A percentile compares a stretch with the other conserved stretches of the same genome.
Conservation (phyloP, 2,113 vertebrate species). For the Cololabis saira region DNA sequence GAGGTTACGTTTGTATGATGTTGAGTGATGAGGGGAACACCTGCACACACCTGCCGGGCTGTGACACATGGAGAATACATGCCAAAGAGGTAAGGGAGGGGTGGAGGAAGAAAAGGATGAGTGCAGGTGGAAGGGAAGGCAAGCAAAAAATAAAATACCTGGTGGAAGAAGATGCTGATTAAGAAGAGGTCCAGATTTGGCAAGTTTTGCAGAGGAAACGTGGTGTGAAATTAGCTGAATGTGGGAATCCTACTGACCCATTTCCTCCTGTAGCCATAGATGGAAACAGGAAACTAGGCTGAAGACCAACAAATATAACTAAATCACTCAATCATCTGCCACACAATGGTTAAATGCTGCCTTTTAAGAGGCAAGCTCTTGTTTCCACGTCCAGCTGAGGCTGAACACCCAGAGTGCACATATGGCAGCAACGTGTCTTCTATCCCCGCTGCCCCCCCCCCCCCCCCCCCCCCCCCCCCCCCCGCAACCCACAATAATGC, state of each 20-base stretch:
- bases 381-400: too few species aligned
- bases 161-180: not conserved
- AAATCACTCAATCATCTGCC: too few species aligned
- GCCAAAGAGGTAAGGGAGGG: not conserved
- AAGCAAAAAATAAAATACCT: not conserved
- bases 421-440: constrained; percentile 69
- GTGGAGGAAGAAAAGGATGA: not conserved
- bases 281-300: constrained; percentile 8
- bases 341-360: too few species aligned
- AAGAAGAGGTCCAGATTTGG: not conserved
- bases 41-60: constrained; percentile 79
- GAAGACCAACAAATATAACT: not conserved
- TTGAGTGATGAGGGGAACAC: constrained; percentile 76
- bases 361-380: too few species aligned
- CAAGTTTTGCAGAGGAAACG: not conserved
- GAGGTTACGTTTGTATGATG: constrained; percentile 59
- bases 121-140: constrained; percentile 16
- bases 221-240: constrained; percentile 27
- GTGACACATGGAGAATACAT: constrained; percentile 49
- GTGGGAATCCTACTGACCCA: constrained; percentile 23
- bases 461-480: constrained; percentile 63
- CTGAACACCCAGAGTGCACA: constrained; percentile 27
- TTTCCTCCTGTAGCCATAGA: constrained; percentile 14
- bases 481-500: too few species aligned
- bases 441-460: constrained; percentile 47